phyloP scores from a whole-genome alignment of 2,888 invertebrate genomes.

The Nemoura dubitans region DNA sequence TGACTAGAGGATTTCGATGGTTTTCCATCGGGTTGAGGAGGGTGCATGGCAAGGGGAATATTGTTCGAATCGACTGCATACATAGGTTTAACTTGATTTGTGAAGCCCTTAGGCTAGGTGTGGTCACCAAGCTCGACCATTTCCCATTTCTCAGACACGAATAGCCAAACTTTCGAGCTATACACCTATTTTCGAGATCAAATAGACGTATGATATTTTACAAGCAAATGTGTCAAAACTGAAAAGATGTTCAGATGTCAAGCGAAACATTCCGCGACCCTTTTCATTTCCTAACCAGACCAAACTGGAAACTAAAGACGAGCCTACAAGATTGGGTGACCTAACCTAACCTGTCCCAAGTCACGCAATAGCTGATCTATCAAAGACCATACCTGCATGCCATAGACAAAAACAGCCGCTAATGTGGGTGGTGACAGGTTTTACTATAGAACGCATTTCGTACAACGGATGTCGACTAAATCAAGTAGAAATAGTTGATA shows the following conservation, averaged over 20 bases:
- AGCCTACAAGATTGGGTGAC: not conserved
- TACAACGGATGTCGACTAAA: slow-evolving; percentile 33
- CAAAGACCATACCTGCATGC: not conserved
- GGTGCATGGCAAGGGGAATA: not conserved
- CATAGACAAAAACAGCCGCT: not conserved
- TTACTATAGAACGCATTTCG: not conserved
- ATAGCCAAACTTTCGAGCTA: not conserved
- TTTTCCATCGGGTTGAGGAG: not conserved
- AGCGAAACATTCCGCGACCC: slow-evolving; percentile 40
- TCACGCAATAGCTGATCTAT: not conserved
- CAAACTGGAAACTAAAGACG: slow-evolving; percentile 29
- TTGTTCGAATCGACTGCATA: slow-evolving; percentile 7
- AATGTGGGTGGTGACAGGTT: slow-evolving; percentile 40
- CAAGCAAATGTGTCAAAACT: slow-evolving; percentile 45
- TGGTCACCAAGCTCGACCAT: not conserved
- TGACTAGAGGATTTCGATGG: slow-evolving; percentile 38
- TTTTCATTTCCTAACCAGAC: slow-evolving; percentile 25
- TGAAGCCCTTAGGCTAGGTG: slow-evolving; percentile 39
- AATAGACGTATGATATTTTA: slow-evolving; percentile 25
- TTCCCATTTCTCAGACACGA: not conserved
- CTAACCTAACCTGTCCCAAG: not conserved
- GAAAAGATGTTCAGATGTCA: slow-evolving; percentile 40
- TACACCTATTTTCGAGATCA: slow-evolving; percentile 41
- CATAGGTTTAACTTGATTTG: slow-evolving; percentile 37
- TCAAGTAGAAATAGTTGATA: slow-evolving; percentile 39